A percentile compares a stretch with the other conserved stretches of the same genome.
phyloP scores from a whole-genome alignment of 2,797 vertebrate genomes.

The Pelochelys cantorii region DNA sequence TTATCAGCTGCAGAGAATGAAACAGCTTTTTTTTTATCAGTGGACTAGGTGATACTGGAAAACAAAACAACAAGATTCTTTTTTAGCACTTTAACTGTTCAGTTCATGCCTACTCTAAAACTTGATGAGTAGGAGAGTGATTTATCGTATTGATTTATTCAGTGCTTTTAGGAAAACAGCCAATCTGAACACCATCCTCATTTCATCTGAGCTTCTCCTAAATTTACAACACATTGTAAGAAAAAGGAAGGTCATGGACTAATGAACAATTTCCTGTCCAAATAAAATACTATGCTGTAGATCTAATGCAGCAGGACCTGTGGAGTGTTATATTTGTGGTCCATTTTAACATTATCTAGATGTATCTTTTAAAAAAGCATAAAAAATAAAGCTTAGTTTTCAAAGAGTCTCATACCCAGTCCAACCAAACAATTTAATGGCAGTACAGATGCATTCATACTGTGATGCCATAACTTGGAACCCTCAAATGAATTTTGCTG shows the following conservation, averaged over 20 bases:
- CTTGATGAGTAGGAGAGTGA: accelerated
- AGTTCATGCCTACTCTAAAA: neutral
- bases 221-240: neutral
- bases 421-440: neutral
- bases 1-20: neutral
- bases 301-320: neutral
- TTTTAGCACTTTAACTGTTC: neutral
- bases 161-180: neutral
- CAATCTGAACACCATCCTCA: neutral
- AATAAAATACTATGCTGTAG: neutral
- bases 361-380: neutral
- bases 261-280: neutral
- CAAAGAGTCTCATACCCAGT: neutral
- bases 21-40: neutral
- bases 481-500: conserved; percentile 22
- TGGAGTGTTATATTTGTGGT: neutral
- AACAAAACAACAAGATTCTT: neutral
- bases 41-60: neutral
- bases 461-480: conserved; percentile 27
- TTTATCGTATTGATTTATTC: neutral
- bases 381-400: neutral
- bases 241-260: neutral
- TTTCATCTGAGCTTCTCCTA: neutral
- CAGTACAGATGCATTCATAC: conserved; percentile 20
- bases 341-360: neutral